A percentile compares a stretch with the other conserved stretches of the same genome.
Conservation (phyloP, 1,140 invertebrate genomes). For the Daktulosphaira vitifoliae region DNA sequence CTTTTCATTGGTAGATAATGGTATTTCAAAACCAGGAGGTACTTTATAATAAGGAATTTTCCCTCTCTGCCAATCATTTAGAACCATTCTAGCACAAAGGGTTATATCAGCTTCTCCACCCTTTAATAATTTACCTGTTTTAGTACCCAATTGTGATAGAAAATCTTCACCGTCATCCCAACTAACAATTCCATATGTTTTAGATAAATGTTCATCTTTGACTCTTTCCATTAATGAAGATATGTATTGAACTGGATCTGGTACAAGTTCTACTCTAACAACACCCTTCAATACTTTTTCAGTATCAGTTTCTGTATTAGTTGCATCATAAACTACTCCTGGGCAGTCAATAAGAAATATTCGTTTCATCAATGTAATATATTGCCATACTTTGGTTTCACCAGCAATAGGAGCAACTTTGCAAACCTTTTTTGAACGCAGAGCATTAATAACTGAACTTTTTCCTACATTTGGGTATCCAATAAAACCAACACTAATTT, state of each 20-base stretch:
- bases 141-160: slow-evolving; percentile 78
- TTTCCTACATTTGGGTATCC: slow-evolving; percentile 99
- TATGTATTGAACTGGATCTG: slow-evolving; percentile 92
- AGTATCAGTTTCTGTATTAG: slow-evolving; percentile 82
- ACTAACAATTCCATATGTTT: slow-evolving; percentile 79
- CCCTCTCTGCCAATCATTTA: slow-evolving; percentile 98
- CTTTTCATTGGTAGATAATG: slow-evolving; percentile 40
- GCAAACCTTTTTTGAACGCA: slow-evolving; percentile 90
- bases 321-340: slow-evolving; percentile 91
- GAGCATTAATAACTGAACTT: slow-evolving; percentile 95
- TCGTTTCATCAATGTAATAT: slow-evolving; percentile 93
- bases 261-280: slow-evolving; percentile 89
- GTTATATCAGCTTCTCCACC: slow-evolving; percentile 90
- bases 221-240: slow-evolving; percentile 76
- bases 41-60: slow-evolving; percentile 90
- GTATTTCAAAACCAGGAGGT: slow-evolving; percentile 66
- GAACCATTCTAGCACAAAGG: slow-evolving; percentile 83
- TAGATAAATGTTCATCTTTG: slow-evolving; percentile 77
- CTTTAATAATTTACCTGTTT: slow-evolving; percentile 84
- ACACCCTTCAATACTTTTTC: slow-evolving; percentile 95
- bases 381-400: slow-evolving; percentile 99
- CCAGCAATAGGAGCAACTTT: slow-evolving; percentile 98
- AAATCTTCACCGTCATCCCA: slow-evolving; percentile 82
- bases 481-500: slow-evolving; percentile 98
- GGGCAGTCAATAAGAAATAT: slow-evolving; percentile 99